Evolutionary conservation across 2,113 vertebrate genomes (phyloP), one percentile per base, ranked within the genome.

Genomic region (Gymnorhina tibicen): DNA sequence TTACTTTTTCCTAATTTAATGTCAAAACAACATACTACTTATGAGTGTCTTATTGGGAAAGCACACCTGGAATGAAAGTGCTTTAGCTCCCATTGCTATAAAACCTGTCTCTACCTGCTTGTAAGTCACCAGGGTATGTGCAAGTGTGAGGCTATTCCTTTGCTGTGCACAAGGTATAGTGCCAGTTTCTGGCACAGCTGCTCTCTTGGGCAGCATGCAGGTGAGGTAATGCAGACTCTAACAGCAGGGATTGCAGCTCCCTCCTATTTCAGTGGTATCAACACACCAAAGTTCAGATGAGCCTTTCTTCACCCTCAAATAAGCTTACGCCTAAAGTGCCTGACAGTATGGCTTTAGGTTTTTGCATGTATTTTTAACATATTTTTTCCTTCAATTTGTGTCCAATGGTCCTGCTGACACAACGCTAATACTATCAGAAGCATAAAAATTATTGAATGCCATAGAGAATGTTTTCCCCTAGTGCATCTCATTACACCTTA

Each of bases 101-200:
- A 95, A 95, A 91, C 87, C 44, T 90, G 81, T 50, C 75, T 85
- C 53, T 87, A 87, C 91, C 52, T 74, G 78, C 72, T 83, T 67
- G 1, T 44, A 93, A 77, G 42, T 67, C 53, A 91, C 19, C 10
- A 70, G 30, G 42, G 39, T 4, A 1, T 24, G 28, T 18, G 35
- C 2, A 85, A 44, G 32, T 66, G 50, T 41, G 26, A 84, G 33
- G 58, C 22, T 85, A 39, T 13, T 74, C 23, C 42, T 50, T 37
- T 58, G 39, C 13, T 77, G 59, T 23, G 19, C 52, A 46, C 28
- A 47, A 70, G 26, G 33, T 47, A 42, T 13, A n/a, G 50, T 20
- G 30, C 17, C 42, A 28, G 67, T 12, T 85, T 63, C 42, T 77
- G 35, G 59, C 42, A 70, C 19, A 96, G 75, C 62, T 74, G 67